Percentiles rank a stretch among this genome's conserved stretches.
phyloP scores from a whole-genome alignment of 2,797 vertebrate species.

The Hoplostethus atlanticus region DNA sequence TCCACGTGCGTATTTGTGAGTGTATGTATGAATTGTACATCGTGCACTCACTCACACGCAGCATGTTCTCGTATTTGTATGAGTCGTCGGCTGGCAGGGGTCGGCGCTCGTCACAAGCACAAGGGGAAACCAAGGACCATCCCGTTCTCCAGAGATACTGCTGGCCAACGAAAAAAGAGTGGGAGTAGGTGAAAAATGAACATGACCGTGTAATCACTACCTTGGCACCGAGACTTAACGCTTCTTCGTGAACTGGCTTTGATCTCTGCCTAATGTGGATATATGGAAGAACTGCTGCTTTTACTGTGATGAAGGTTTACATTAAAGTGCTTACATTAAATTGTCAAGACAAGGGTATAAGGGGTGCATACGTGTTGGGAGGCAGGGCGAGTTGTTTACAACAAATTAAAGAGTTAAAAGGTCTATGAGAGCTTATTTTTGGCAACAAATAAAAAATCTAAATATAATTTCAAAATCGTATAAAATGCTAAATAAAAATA shows the following conservation, averaged over 20 bases:
- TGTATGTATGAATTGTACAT: constrained; percentile 18
- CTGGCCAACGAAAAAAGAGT: constrained; percentile 51
- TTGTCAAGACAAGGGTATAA: constrained; percentile 39
- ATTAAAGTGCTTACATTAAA: constrained; percentile 68
- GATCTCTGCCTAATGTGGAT: constrained; percentile 69
- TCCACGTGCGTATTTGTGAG: not conserved
- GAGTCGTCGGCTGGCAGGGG: constrained; percentile 50
- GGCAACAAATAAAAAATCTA: not conserved
- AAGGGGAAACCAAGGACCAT: constrained; percentile 31
- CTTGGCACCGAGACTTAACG: constrained; percentile 55
- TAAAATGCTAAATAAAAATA: not conserved
- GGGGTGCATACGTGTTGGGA: constrained; percentile 41
- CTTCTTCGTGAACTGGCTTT: constrained; percentile 66
- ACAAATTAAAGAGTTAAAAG: too few species aligned
- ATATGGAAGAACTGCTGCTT: constrained; percentile 57
- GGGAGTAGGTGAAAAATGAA: constrained; percentile 34
- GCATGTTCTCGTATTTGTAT: constrained; percentile 59
- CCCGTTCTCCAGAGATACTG: constrained; percentile 50
- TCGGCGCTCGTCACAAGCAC: constrained; percentile 60
- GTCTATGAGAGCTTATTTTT: too few species aligned
- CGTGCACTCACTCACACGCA: constrained; percentile 12
- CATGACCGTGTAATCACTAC: constrained; percentile 61
- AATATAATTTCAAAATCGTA: not conserved
- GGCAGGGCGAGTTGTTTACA: too few species aligned
- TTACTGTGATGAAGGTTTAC: constrained; percentile 67